Conservation (phyloP, 2,888 invertebrate species). For the Eurytoma californica region DNA sequence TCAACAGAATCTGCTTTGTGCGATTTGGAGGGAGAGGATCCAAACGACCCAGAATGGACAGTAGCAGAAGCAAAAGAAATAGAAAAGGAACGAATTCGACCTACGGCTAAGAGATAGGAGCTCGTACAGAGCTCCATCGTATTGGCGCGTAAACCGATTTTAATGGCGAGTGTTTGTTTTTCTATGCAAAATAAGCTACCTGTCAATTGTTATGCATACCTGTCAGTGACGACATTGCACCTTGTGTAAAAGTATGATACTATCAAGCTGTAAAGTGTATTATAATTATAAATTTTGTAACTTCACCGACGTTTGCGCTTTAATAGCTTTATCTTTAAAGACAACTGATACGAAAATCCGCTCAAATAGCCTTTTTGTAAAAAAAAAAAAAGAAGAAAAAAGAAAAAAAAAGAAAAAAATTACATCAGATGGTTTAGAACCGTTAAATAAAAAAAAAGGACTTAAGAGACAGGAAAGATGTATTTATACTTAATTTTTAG, state of each 20-base stretch:
- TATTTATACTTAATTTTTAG: conserved; percentile 58
- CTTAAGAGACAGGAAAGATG: conserved; percentile 48
- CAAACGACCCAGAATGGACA: conserved; percentile 91
- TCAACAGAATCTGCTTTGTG: conserved; percentile 78
- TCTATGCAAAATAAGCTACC: conserved; percentile 64
- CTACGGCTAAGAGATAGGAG: conserved; percentile 74
- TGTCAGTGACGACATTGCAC: conserved; percentile 73
- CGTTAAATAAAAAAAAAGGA: conserved; percentile 53
- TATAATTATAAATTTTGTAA: conserved; percentile 76
- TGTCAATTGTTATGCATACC: conserved; percentile 73
- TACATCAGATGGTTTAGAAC: conserved; percentile 54
- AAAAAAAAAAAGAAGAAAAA: conserved; percentile 53
- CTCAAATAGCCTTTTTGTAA: conserved; percentile 57
- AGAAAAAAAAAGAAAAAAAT: conserved; percentile 52
- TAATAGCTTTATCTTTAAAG: conserved; percentile 58
- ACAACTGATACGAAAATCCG: conserved; percentile 53
- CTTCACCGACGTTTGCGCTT: conserved; percentile 65
- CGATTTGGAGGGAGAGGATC: conserved; percentile 83
- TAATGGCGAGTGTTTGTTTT: conserved; percentile 67
- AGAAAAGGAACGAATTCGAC: conserved; percentile 73
- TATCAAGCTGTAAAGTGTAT: conserved; percentile 75
- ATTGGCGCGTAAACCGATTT: conserved; percentile 56
- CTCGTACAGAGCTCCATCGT: conserved; percentile 60
- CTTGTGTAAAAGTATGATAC: conserved; percentile 73
- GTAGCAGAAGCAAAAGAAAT: conserved; percentile 75